Evolutionary conservation across 2,888 invertebrate genomes (phyloP), one percentile per base, ranked within the genome.

Genomic region (Cryptocephalus primarius): DNA sequence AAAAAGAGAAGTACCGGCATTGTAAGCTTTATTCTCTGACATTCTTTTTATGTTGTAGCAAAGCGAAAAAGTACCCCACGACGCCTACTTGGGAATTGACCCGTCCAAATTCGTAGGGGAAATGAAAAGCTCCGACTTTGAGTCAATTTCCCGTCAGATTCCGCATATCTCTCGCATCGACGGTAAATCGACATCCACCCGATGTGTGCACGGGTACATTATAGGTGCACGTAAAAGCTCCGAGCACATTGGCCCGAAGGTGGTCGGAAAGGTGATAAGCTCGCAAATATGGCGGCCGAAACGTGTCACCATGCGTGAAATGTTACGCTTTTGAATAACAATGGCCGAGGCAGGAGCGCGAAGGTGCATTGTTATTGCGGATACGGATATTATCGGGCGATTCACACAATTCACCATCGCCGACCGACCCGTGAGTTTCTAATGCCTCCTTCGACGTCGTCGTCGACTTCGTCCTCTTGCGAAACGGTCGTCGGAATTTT

Each of bases 271-370:
- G 47, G 46, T 51, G 52, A 57, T 57, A 59, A 55, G 54, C 57
- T 55, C 22, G 22, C 22, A 61, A 64, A 64, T 63, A 66, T 65
- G 65, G 66, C 65, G 62, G 64, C 60, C 59, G 52, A 22, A 22
- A 22, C 49, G 62, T 66, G 65, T 66, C 64, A 63, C 63, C 63
- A 60, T 65, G 63, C 66, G 65, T 67, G 65, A 67, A 67, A 67
- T 65, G 65, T 65, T 62, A 64, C 66, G 64, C 63, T 55, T 63
- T 64, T 62, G 62, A 63, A 65, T 64, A 66, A 66, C 66, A 66
- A 66, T 66, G 66, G 66, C 63, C 56, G 64, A 32, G 40, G 36
- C 36, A 36, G 6, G 36, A 36, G 36, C 36, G 36, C 36, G 11
- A 36, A 36, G 36, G 36, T 36, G 36, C 36, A 36, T 36, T 36